Base-by-base conservation (phyloP, 2,113 vertebrate species). In the Peromyscus maniculatus region DNA sequence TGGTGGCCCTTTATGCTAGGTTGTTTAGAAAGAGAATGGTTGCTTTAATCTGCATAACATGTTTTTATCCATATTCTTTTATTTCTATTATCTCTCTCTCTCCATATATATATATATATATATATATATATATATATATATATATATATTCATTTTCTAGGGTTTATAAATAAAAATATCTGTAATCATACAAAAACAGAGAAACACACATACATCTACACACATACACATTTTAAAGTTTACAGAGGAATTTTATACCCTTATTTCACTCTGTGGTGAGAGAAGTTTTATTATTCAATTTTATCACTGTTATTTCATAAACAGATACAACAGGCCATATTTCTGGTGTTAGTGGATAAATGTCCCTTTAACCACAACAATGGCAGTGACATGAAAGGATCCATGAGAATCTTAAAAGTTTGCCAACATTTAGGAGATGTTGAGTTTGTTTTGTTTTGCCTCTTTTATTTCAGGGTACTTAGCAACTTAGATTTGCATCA, bases 311-410 rank as follows among this genome's bases (percentile, higher is more conserved):
- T 72, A 46, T 67, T 97, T 96, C 10, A 78, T 22, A 88, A 86
- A 92, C 3, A 64, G 5, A 1, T 52, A 0, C 2, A 52, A 49
- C 0, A 83, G 0, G 1, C 59, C 39, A 1, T 5, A 12, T 33
- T 92, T 78, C 39, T 24, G 88, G 9, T 6, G 80, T 3, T 55
- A 57, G 46, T 12, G 31, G 17, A 62, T 57, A 33, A 91, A 11
- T 39, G 13, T 13, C 17, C 59, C 15, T 80, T 1, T 19, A 43
- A 39, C 43, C 39, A 0, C 5, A 36, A 28, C 39, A 24, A 22
- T 80, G 6, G 0, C 0, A 39, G 7, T 5, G 26, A 46, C 1
- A 39, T 4, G 24, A 55, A 88, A 11, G 64, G 12, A 9, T 33
- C 2, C 31, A 55, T 19, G 12, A 55, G 21, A 75, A 7, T 43